A percentile compares a stretch with the other conserved stretches of the same genome.
phyloP scores from a whole-genome alignment of 2,797 vertebrate genomes.

The Eidolon dupreanum region DNA sequence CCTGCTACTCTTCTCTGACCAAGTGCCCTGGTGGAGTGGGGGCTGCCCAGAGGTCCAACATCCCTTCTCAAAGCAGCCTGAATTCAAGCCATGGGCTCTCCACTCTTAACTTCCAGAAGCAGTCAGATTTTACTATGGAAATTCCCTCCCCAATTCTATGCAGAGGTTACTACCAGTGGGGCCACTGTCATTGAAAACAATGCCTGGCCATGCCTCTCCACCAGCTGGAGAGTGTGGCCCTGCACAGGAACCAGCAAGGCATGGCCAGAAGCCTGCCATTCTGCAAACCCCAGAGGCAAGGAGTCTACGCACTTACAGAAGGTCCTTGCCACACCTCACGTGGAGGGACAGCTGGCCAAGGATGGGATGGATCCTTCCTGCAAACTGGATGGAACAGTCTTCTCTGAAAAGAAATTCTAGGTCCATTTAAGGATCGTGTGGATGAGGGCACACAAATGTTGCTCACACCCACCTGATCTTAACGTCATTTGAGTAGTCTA shows the following conservation, averaged over 20 bases:
- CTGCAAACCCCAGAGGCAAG: not conserved
- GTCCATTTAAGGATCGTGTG: not conserved
- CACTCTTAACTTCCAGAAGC: not conserved
- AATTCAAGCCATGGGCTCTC: not conserved
- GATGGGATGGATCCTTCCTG: not conserved
- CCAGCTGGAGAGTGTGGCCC: not conserved
- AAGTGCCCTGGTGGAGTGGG: not conserved
- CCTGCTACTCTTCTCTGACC: not conserved
- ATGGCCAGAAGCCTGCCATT: not conserved
- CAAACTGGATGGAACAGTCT: not conserved
- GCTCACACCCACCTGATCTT: conserved; percentile 26
- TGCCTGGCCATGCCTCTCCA: not conserved
- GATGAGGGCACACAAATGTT: not conserved
- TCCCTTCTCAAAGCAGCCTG: not conserved
- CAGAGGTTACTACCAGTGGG: not conserved
- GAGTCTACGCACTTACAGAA: not conserved
- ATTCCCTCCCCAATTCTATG: not conserved
- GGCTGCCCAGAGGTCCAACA: not conserved
- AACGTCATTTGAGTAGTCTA: not conserved
- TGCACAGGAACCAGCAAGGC: not conserved
- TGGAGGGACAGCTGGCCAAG: not conserved
- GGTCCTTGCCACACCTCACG: not conserved
- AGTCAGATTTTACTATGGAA: not conserved
- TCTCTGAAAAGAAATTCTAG: not conserved
- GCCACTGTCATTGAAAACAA: not conserved